These are phyloP conservation scores for Malaclemys terrapin DNA, from an alignment of 2,113 vertebrate genomes.

Conservation along the genomic window DNA sequence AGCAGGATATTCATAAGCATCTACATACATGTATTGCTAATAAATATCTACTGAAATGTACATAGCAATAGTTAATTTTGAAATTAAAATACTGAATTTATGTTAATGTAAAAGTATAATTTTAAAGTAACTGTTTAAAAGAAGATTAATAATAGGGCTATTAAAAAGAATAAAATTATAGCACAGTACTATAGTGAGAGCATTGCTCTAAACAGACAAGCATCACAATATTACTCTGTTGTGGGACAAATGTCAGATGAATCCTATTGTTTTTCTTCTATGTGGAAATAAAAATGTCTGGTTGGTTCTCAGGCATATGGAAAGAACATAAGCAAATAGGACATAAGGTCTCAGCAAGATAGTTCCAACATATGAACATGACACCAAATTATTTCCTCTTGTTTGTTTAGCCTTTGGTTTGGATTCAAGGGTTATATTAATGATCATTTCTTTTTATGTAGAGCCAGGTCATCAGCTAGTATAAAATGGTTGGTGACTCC, in stretches of 20 bases:
- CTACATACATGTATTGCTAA: constrained; percentile 24
- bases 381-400: constrained; percentile 3
- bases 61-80: constrained; percentile 47
- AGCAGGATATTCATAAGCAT: constrained; percentile 84
- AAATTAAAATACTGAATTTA: constrained; percentile 35
- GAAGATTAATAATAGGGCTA: not conserved
- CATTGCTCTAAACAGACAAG: not conserved
- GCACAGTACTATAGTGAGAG: not conserved
- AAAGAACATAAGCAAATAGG: constrained; percentile 46
- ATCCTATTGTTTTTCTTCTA: not conserved
- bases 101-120: not conserved
- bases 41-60: constrained; percentile 41
- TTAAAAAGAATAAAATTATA: not conserved
- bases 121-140: not conserved
- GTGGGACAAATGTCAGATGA: not conserved
- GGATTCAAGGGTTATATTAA: not conserved
- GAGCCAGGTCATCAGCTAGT: not conserved
- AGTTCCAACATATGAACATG: not conserved
- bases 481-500: not conserved
- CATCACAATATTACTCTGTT: not conserved
- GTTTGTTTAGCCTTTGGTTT: constrained; percentile 25
- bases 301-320: constrained; percentile 37
- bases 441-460: not conserved
- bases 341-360: constrained; percentile 2
- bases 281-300: not conserved